Evolutionary conservation across 2,797 vertebrate genomes (phyloP), one percentile per base, ranked within the genome.

Genomic region (Coendou prehensilis): DNA sequence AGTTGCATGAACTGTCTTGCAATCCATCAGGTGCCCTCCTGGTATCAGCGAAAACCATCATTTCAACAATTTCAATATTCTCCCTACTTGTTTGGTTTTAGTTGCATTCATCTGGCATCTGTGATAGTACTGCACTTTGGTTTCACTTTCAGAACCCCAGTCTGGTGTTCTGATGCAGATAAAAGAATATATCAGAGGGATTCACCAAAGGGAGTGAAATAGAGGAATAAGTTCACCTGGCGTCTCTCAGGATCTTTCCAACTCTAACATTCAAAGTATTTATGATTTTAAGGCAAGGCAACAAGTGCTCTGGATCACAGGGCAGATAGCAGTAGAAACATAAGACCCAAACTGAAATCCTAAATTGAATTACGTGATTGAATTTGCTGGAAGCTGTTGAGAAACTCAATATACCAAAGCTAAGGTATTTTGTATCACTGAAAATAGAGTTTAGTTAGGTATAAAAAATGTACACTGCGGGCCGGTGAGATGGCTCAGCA

Each of bases 341-440:
- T 41, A 86, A 79, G 83, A 84, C n/a, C 8, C 20, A 64, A 64
- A 57, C 47, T 75, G 14, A 93, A 93, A 92, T 75, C 26, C 67
- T 88, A 75, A 94, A 67, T 89, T 89, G 87, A 97, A 78, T 87
- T 56, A 50, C 20, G 61, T 45, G 78, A 57, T 14, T 90, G 26
- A 97, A 82, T 88, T 93, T 95, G 26, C 79, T 82, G 13, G 69
- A 86, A 83, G 61, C 26, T 73, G 28, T 64, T 84, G 61, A n/a
- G 67, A 63, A 87, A 90, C 89, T 88, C 56, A 79, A 37, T 26
- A 63, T 69, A 59, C 28, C 37, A 71, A 14, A 15, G 7, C 73
- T 76, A 56, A 92, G 73, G 11, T 78, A 87, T 81, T 89, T 93
- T 92, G 94, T 5, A 47, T 91, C 37, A 69, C 37, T 88, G 63